Conservation (phyloP, 2,888 invertebrate genomes). For the Melieria omissa region DNA sequence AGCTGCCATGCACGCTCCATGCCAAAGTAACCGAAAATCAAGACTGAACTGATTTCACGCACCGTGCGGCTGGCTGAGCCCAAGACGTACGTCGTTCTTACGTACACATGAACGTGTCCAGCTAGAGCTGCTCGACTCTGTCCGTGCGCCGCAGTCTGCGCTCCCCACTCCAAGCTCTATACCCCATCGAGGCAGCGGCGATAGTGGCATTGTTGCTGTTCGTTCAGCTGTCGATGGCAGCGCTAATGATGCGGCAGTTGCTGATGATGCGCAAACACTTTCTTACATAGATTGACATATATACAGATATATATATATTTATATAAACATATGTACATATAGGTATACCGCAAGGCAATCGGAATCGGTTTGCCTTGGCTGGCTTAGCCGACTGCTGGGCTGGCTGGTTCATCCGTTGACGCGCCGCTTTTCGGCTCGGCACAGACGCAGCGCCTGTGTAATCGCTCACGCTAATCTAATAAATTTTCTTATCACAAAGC, state of each 20-base stretch:
- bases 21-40: conserved; percentile 40
- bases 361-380: neutral
- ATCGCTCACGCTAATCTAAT: conserved; percentile 31
- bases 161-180: too few species aligned
- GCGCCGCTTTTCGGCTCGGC: too few species aligned
- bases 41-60: conserved; percentile 39
- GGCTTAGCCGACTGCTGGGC: neutral
- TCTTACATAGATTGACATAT: neutral
- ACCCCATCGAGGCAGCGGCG: too few species aligned
- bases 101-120: neutral
- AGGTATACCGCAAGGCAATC: neutral
- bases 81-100: neutral
- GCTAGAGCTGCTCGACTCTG: neutral
- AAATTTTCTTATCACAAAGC: conserved; percentile 27
- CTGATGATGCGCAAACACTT: too few species aligned
- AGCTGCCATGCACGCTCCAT: conserved; percentile 32
- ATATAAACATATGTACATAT: neutral
- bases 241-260: too few species aligned
- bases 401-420: too few species aligned
- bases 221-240: too few species aligned
- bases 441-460: neutral
- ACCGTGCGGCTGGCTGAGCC: neutral
- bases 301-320: conserved; percentile 5
- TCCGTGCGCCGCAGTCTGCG: too few species aligned
- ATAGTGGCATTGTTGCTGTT: too few species aligned